A percentile compares a stretch with the other conserved stretches of the same genome.
phyloP scores from a whole-genome alignment of 2,797 vertebrate genomes.

The Trachops cirrhosus region DNA sequence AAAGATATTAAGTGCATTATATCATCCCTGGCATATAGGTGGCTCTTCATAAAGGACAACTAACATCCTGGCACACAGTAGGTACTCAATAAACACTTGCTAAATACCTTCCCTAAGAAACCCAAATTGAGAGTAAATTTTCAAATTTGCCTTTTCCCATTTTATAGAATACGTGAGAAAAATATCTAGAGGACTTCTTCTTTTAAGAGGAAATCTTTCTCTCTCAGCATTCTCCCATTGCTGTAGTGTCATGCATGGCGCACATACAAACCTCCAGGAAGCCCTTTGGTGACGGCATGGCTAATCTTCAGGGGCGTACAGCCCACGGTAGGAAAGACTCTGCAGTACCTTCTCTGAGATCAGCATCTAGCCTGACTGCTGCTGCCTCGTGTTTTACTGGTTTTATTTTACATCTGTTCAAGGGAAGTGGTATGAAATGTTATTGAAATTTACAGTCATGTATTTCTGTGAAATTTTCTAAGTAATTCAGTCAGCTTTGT shows the following conservation, averaged over 20 bases:
- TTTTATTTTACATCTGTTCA: background rate
- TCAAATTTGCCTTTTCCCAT: background rate
- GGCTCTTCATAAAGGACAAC: background rate
- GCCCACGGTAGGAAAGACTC: background rate
- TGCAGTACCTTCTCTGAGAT: background rate
- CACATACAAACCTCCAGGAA: background rate
- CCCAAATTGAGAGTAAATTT: background rate
- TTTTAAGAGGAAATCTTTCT: background rate
- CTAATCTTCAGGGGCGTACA: background rate
- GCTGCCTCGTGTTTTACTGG: background rate
- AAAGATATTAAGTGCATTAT: background rate
- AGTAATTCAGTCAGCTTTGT: background rate
- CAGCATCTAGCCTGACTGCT: background rate
- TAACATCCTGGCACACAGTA: background rate
- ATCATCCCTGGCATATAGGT: background rate
- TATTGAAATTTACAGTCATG: background rate
- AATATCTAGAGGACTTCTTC: background rate
- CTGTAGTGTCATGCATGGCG: background rate
- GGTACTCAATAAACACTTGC: background rate
- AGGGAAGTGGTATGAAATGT: background rate
- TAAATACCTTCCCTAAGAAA: background rate
- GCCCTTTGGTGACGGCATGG: background rate
- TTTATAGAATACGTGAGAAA: background rate
- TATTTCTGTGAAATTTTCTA: background rate
- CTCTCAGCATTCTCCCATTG: background rate